Base-by-base conservation (phyloP, 2,797 vertebrate species). In the Crocodylus rhombifer region DNA sequence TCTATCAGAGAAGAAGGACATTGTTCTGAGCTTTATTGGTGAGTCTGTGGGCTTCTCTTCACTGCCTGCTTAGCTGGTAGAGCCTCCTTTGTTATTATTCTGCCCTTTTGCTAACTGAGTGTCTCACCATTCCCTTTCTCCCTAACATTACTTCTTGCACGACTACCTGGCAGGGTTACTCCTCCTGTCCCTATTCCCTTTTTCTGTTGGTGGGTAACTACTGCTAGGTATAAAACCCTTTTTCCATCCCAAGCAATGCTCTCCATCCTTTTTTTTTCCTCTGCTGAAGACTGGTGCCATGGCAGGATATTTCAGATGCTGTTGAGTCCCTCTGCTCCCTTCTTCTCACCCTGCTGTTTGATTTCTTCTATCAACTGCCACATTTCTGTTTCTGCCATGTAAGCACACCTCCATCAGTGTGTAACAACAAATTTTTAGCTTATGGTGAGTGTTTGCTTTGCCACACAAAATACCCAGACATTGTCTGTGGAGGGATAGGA, bases 381-480 rank as follows among this genome's bases (percentile, higher is more conserved):
- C 25, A 14, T 76, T 84, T 80, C 87, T 7, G 10, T 0, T 0
- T 5, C 9, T 56, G 74, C n/a, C 30, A 25, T 65, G 74, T 8
- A 42, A 80, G 69, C n/a, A 77, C 6, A 77, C 3, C 1, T 57
- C n/a, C 30, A 57, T 0, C 0, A 7, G 14, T 1, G 1, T 26
- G 6, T 1, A 77, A 55, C 6, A 55, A 36, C 26, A 28, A 71
- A 5, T 51, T 11, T 51, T 51, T 11, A 51, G 42, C 42, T 51
- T 51, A 51, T 51, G 42, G 42, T 11, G 42, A 51, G 20, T 61
- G 25, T 84, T 91, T 57, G 6, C 30, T 58, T 4, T 63, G 63
- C 79, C 18, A 21, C 55, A 2, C 13, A 79, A 92, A 79, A 8
- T 0, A 86, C 16, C 16, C 65, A 89, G 21, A 26, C 79, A 26